phyloP scores from a whole-genome alignment of 2,113 vertebrate species.

The Pollachius pollachius region DNA sequence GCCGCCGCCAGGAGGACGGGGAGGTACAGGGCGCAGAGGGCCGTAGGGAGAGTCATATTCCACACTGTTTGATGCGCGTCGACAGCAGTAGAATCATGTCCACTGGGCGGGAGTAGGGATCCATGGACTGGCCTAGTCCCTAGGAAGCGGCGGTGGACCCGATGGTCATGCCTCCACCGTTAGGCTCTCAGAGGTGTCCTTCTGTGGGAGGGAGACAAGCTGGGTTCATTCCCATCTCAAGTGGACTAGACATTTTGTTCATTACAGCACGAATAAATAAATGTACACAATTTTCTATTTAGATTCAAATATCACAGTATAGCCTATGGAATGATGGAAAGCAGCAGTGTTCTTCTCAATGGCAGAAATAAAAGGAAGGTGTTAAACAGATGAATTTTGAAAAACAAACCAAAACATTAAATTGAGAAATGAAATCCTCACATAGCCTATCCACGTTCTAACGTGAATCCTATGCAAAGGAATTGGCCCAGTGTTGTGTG shows the following conservation, averaged over 20 bases:
- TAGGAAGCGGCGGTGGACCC: conserved; percentile 15
- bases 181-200: conserved; percentile 19
- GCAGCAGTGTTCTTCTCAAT: no score
- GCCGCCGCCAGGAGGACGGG: conserved; percentile 77
- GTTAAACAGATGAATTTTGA: not conserved
- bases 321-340: no score
- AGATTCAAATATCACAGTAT: not conserved
- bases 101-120: conserved; percentile 32
- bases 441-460: not conserved
- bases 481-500: not conserved
- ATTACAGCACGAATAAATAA: not conserved
- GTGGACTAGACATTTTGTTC: no score
- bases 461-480: not conserved
- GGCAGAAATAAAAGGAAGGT: not conserved
- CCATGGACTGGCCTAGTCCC: conserved; percentile 49
- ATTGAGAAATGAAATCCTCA: not conserved
- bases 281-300: not conserved
- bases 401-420: not conserved
- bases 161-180: conserved; percentile 7
- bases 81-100: conserved; percentile 65
- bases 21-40: conserved; percentile 73
- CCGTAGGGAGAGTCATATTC: conserved; percentile 75
- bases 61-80: conserved; percentile 58
- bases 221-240: not conserved
- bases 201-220: conserved; percentile 38